Evolutionary conservation across 2,888 invertebrate species (phyloP), one percentile per base, ranked within the genome.

Genomic region (Eubasilissa splendida): DNA sequence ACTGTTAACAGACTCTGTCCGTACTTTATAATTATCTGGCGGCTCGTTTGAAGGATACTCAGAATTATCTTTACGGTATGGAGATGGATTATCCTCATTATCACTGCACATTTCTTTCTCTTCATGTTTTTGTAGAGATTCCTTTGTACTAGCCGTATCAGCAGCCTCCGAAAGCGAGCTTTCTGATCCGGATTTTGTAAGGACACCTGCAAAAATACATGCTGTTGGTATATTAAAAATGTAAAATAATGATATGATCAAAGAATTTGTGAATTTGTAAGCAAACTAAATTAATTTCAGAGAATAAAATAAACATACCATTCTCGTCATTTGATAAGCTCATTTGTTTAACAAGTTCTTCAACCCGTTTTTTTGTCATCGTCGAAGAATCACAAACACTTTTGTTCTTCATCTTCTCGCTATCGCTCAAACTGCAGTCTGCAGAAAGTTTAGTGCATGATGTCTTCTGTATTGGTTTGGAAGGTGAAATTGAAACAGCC

Each of bases 161-260:
- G 92, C 93, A 0, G 93, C 93, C 86, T 96, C 96, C 0, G 96
- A 96, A 76, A 96, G 90, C 83, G 96, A 96, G 86, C 96, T 96
- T 86, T 96, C 97, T 0, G 96, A 96, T n/a, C 94, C 96, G 33
- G 96, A 96, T 89, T 96, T 96, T 75, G 92, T 92, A 75, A 96
- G 87, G 84, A 88, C 88, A 73, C 90, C 92, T 88, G 52, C 9
- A 80, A 63, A 82, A 77, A 9, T 50, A 50, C 12, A n/a, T 3
- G 50, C n/a, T 68, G 12, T 50, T 63, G 42, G 42, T 4, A 42
- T 4, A 7, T 42, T 42, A 42, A 42, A 42, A 42, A 42, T 42
- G 42, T 42, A 42, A 22, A 22, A 22, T 22, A 22, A 22, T 22
- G 22, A 22, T 22, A 22, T 22, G 22, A 22, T 22, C 22, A 22